Evolutionary conservation across 2,797 vertebrate genomes (phyloP), one percentile per base, ranked within the genome.

Genomic region (Pipistrellus pipistrellus): DNA sequence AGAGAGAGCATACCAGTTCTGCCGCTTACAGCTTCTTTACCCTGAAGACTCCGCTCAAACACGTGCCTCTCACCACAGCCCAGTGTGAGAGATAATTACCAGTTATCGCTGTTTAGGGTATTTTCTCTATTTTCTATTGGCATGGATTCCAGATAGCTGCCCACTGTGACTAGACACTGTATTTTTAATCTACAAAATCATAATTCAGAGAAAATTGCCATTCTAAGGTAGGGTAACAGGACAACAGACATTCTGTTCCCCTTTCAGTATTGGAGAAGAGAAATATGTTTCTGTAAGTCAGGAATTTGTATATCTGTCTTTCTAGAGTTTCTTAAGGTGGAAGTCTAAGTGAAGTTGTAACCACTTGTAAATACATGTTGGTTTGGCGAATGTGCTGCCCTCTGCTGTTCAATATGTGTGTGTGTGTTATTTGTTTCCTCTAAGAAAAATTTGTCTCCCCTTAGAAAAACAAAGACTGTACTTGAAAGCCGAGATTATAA

Each of bases 331-430:
- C 72, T 93, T 92, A 51, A 73, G 11, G 30, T 76, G 3, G 6
- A 69, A 75, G 2, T 85, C 66, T 20, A 73, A 91, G n/a, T 68
- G 21, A 93, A 51, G 20, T 25, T 69, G 12, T n/a, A 91, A 90
- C 18, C 35, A 25, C 18, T 20, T 18, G 59, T 48, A 30, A 78
- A 76, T 4, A 41, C 71, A 46, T 6, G 35, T 32, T 81, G 92
- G 91, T 85, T 93, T 87, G 64, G 76, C 80, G 85, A 83, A 94
- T 96, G 90, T 98, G 97, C 98, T 98, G 98, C 97, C 98, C 98
- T 98, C 98, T 98, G 82, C 86, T 5, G 98, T 92, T 94, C 82
- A 90, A 32, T 23, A 86, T 32, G 10, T 77, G 25, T 64, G 53
- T 64, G 62, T 64, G 46, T 53, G 84, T 85, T 84, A 77, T 51